phyloP scores from a whole-genome alignment of 2,888 invertebrate genomes.

The Dynastes tityus region DNA sequence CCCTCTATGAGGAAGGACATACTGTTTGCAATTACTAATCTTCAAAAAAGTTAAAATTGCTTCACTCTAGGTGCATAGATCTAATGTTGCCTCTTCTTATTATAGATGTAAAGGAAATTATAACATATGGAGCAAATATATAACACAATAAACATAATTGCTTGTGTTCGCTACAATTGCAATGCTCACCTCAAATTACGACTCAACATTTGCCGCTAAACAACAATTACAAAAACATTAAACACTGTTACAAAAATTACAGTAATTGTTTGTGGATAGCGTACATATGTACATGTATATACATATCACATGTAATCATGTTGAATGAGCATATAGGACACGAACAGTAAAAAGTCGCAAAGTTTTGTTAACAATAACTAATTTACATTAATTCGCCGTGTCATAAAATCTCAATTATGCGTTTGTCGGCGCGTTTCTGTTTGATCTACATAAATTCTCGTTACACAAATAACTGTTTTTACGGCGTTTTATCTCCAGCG shows the following conservation, averaged over 20 bases:
- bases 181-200: background rate
- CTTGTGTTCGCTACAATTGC: background rate
- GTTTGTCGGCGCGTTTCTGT: conserved; percentile 36
- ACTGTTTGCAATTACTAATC: too few relatives aligned
- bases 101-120: too few relatives aligned
- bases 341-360: background rate
- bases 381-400: conserved; percentile 6
- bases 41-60: too few relatives aligned
- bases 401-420: conserved; percentile 37
- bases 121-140: background rate
- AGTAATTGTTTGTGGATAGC: background rate
- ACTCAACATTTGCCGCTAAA: background rate
- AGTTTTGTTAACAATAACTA: conserved; percentile 19
- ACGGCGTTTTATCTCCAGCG: conserved; percentile 34
- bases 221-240: conserved; percentile 12
- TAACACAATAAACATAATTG: background rate
- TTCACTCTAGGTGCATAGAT: too few relatives aligned
- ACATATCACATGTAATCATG: conserved; percentile 11
- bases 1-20: too few relatives aligned
- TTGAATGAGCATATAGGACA: conserved; percentile 17
- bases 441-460: conserved; percentile 40
- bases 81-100: too few relatives aligned
- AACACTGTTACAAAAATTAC: conserved; percentile 31
- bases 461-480: conserved; percentile 42
- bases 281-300: background rate